Base-by-base conservation (phyloP, 2,888 invertebrate genomes). In the Cataglyphis rosenhaueri region DNA sequence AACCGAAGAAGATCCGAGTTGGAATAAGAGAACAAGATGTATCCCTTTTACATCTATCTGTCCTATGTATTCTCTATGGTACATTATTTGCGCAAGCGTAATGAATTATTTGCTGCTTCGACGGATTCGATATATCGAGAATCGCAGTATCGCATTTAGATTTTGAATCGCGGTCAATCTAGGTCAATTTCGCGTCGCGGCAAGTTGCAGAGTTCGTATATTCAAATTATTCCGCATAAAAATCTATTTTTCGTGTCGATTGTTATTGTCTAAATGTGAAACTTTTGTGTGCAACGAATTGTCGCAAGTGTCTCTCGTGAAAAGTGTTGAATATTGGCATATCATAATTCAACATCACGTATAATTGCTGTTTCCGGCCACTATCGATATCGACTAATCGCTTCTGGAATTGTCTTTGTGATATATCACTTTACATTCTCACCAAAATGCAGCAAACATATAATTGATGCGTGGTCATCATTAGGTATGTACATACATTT, bases 91-190 rank as follows among this genome's bases (percentile, higher is more conserved):
- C 71, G 57, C 71, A 71, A 10, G 25, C 55, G 57, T 8, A 6
- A n/a, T n/a, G 48, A n/a, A n/a, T 52, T 52, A 52, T 52, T 52
- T n/a, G 48, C 10, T 32, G 52, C 21, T 32, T 3, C n/a, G 32
- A 35, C 5, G 9, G 70, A 18, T 12, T 71, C 59, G 59, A 71
- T 71, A 25, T 25, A 1, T 71, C 71, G 71, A 71, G 18, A 59
- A n/a, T 71, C 57, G 6, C 59, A 18, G 35, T 0, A 8, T 25
- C 15, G 6, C 32, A 18, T 25, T 71, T 55, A 71, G 12, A 25
- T 71, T 71, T 71, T 18, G 25, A 57, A 71, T 71, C 25, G 18
- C 38, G 35, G 6, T 12, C 10, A 18, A 5, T 25, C 6, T 12
- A n/a, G 5, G 21, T n/a, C 48, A 52, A 52, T n/a, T 2, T 52